These are phyloP conservation scores for Dryococelus australis DNA, from an alignment of 2,888 invertebrate genomes.

Conservation along the genomic window DNA sequence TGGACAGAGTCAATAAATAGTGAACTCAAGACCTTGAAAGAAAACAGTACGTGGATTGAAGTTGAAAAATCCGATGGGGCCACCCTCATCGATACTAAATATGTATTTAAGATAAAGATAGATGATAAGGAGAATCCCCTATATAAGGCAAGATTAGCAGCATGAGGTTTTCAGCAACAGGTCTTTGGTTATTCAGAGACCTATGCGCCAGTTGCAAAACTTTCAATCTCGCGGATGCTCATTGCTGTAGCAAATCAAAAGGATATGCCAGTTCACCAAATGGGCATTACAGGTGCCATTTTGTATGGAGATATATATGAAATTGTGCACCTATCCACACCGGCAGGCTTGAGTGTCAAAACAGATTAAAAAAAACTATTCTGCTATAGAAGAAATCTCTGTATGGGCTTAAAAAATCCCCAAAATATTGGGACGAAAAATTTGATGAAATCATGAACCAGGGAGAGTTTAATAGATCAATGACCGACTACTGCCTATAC, in stretches of 20 bases:
- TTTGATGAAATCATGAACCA: background rate
- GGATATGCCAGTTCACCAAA: background rate
- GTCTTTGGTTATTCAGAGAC: background rate
- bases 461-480: background rate
- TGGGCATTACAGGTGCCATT: no score
- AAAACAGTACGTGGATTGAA: background rate
- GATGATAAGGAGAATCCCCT: background rate
- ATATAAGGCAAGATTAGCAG: no score
- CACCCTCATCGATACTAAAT: background rate
- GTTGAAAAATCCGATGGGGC: background rate
- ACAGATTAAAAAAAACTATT: background rate
- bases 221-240: background rate
- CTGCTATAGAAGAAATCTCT: background rate
- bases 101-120: background rate
- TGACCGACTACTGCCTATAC: background rate
- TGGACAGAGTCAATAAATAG: no score
- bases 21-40: no score
- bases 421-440: no score
- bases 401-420: background rate
- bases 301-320: no score
- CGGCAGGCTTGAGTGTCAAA: background rate
- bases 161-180: background rate
- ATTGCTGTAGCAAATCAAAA: background rate
- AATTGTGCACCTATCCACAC: no score
- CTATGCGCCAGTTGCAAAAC: background rate